Conservation (phyloP, 2,888 invertebrate species). For the Microplitis deprimator region DNA sequence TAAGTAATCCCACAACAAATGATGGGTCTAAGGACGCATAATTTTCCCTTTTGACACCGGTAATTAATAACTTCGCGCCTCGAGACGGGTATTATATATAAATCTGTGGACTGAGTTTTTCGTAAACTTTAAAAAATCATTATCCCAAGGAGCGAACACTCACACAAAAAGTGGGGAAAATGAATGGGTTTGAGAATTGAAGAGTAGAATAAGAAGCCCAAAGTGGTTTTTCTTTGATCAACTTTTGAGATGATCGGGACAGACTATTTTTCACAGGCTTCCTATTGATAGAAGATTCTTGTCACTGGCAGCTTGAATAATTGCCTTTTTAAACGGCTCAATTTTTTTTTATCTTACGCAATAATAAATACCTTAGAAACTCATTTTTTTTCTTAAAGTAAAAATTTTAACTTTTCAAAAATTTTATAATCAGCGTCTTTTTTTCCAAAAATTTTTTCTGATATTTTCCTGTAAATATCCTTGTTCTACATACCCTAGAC, state of each 20-base stretch:
- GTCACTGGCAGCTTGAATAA: background rate
- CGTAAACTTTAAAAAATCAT: background rate
- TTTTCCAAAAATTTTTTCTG: background rate
- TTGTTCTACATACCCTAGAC: too few relatives aligned
- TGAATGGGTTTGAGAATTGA: background rate
- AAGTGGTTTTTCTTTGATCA: background rate
- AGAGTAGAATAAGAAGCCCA: background rate
- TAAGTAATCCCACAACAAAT: slow-evolving; percentile 14
- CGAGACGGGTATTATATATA: background rate
- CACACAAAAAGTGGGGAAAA: background rate
- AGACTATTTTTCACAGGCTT: background rate
- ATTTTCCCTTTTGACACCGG: slow-evolving; percentile 46
- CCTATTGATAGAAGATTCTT: background rate
- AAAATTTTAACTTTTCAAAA: background rate
- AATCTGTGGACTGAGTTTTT: background rate
- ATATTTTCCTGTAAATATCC: too few relatives aligned
- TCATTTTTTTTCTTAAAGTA: too few relatives aligned
- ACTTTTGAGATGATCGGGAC: background rate
- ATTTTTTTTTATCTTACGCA: too few relatives aligned
- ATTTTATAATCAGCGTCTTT: background rate
- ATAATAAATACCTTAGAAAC: too few relatives aligned
- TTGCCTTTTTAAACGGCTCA: too few relatives aligned
- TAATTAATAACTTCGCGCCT: slow-evolving; percentile 19
- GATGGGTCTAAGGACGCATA: background rate
- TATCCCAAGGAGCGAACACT: background rate